Evolutionary conservation across 2,113 vertebrate species (phyloP).

Genomic region (Neotoma lepida): DNA sequence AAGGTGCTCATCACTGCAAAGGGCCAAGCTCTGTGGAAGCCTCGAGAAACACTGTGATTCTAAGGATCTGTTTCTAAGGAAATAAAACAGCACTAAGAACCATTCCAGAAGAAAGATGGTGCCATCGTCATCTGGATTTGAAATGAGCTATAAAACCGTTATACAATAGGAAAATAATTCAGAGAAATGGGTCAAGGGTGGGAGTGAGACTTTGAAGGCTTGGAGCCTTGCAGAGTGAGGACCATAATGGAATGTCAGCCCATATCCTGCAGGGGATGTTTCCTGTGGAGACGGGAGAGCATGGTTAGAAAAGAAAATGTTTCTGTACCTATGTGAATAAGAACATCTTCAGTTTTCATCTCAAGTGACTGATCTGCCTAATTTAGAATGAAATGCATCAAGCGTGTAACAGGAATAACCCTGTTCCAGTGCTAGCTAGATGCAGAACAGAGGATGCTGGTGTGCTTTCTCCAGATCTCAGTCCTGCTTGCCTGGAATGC

Average conservation of each 20-base stretch:
- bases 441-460: background rate
- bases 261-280: background rate
- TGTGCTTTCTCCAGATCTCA: background rate
- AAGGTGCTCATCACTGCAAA: background rate
- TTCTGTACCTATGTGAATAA: background rate
- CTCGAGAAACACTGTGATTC: constrained; percentile 4
- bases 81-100: background rate
- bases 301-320: background rate
- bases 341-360: constrained; percentile 26
- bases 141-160: constrained; percentile 48
- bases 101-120: background rate
- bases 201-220: background rate
- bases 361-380: constrained; percentile 25
- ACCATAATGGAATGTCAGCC: background rate
- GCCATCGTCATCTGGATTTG: background rate
- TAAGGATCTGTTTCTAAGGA: background rate
- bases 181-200: background rate
- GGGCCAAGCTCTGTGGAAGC: background rate
- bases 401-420: background rate
- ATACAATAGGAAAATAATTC: constrained; percentile 5
- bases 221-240: background rate
- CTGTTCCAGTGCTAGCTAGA: background rate
- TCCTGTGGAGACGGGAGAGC: background rate
- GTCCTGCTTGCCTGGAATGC: background rate
- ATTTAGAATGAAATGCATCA: background rate